These are phyloP conservation scores for Chloropsis hardwickii DNA, from an alignment of 2,113 vertebrate genomes.

Conservation along the genomic window DNA sequence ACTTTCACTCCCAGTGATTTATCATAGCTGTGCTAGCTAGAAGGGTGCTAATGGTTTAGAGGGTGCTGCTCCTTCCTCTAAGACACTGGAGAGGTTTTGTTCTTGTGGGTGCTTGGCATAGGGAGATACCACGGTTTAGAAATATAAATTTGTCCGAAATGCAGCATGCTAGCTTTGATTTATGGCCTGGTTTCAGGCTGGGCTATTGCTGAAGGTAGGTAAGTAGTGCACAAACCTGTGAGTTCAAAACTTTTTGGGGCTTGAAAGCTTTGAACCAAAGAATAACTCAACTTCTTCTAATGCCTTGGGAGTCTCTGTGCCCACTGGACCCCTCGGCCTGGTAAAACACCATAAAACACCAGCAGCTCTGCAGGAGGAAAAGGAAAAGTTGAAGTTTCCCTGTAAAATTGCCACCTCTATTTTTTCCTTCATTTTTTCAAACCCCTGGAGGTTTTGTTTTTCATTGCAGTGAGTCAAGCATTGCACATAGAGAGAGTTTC, in stretches of 20 bases:
- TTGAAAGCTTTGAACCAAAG: not conserved
- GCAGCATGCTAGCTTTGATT: not conserved
- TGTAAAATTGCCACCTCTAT: not conserved
- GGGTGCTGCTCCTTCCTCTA: slow-evolving; percentile 5
- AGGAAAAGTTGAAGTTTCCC: not conserved
- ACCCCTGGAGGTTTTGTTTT: not conserved
- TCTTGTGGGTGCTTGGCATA: not conserved
- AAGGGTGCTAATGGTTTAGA: slow-evolving; percentile 41
- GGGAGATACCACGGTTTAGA: not conserved
- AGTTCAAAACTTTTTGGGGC: not conserved
- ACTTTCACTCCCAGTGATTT: slow-evolving; percentile 33
- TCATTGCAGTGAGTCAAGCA: not conserved
- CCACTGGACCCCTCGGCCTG: not conserved
- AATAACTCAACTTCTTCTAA: not conserved
- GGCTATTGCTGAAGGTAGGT: not conserved
- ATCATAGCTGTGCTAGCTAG: not conserved
- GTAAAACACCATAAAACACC: not conserved
- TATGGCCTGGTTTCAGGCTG: not conserved
- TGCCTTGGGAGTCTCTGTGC: not conserved
- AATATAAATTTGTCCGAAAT: not conserved
- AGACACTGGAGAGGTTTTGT: not conserved
- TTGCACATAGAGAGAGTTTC: not conserved
- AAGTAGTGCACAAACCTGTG: not conserved
- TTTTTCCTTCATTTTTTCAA: not conserved
- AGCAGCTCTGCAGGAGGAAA: not conserved